Evolutionary conservation across 2,113 vertebrate genomes (phyloP).

Genomic region (Oryzias celebensis): DNA sequence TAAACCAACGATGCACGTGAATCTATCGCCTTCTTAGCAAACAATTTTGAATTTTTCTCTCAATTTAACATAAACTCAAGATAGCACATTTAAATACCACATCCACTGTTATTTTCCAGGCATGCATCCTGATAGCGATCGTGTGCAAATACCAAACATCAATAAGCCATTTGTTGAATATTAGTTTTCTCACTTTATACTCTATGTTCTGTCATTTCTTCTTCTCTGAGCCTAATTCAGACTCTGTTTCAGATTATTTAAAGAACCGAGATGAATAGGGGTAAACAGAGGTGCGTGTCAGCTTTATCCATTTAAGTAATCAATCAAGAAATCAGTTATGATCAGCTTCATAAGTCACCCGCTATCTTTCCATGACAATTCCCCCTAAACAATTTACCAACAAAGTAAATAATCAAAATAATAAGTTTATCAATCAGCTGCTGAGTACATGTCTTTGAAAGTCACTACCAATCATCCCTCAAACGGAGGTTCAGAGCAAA

Average conservation of each 20-base stretch:
- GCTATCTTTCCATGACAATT: conserved; percentile 10
- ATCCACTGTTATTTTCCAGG: conserved; percentile 6
- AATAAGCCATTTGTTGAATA: conserved; percentile 7
- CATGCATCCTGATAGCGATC: conserved; percentile 9
- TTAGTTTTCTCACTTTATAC: conserved; percentile 4
- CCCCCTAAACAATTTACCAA: conserved; percentile 13
- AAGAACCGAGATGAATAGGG: background rate
- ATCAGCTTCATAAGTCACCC: conserved; percentile 24
- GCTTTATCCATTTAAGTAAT: conserved; percentile 3
- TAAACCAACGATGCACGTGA: too few relatives aligned
- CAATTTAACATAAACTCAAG: background rate
- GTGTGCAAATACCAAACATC: conserved; percentile 4
- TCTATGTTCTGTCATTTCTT: background rate
- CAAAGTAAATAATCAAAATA: conserved; percentile 36
- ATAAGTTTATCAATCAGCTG: conserved; percentile 34
- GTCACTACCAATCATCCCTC: conserved; percentile 27
- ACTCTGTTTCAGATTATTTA: conserved; percentile 9
- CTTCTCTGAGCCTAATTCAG: background rate
- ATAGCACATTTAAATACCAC: conserved; percentile 10
- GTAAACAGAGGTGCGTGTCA: background rate
- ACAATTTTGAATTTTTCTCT: conserved; percentile 14
- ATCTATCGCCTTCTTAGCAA: background rate
- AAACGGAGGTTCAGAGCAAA: conserved; percentile 16
- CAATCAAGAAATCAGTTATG: conserved; percentile 20
- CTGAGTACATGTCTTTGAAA: conserved; percentile 20